These are phyloP conservation scores for Catharus bicknelli DNA, from an alignment of 2,113 vertebrate genomes.

Conservation along the genomic window DNA sequence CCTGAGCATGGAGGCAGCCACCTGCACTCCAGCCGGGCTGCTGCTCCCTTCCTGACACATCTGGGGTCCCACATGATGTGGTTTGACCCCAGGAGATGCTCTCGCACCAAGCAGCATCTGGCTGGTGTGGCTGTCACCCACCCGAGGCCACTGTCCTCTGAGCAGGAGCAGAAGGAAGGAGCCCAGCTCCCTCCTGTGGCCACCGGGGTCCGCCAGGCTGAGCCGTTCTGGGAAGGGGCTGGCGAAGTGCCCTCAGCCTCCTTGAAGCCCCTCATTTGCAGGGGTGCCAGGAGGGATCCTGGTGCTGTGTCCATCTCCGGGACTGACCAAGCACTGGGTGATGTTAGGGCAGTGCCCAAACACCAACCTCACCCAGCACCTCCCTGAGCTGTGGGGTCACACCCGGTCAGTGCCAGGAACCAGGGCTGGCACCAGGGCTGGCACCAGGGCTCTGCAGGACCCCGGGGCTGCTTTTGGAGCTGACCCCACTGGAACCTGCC, in stretches of 20 bases:
- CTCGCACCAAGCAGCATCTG: not conserved
- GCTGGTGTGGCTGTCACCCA: not conserved
- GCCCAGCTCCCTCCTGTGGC: slow-evolving; percentile 68
- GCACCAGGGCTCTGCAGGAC: not conserved
- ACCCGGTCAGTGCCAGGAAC: fast-evolving
- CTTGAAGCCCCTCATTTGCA: not conserved
- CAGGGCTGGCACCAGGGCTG: not conserved
- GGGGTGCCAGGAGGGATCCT: not conserved
- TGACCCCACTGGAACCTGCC: not conserved
- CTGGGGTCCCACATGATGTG: fast-evolving
- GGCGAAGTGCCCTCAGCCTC: fast-evolving
- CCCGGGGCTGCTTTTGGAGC: not conserved
- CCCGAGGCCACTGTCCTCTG: not conserved
- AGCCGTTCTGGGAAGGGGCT: not conserved
- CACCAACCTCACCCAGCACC: fast-evolving
- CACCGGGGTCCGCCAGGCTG: not conserved
- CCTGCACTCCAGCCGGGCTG: not conserved
- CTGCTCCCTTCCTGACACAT: not conserved
- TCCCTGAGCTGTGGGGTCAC: not conserved
- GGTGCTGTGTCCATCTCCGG: not conserved
- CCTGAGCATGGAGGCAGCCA: not conserved
- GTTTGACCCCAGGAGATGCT: not conserved
- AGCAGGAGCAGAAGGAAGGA: slow-evolving; percentile 4
- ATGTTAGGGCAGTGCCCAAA: not conserved
- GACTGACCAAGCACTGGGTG: fast-evolving